These are phyloP conservation scores for Caenorhabditis sp. DNA, from an alignment of 2,888 invertebrate species.

Conservation along the genomic window DNA sequence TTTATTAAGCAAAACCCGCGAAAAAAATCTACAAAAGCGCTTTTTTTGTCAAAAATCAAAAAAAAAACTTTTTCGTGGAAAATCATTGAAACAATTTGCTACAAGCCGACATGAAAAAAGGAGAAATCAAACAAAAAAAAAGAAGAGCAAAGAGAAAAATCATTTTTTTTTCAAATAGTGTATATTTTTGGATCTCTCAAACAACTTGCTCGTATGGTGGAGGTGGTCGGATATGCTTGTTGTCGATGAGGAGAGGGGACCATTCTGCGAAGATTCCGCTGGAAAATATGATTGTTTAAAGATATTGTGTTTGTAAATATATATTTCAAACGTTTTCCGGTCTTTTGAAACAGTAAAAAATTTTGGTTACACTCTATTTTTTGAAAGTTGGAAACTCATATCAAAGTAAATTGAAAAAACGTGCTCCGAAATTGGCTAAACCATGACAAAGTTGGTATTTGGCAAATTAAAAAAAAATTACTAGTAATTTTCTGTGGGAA, in stretches of 20 bases:
- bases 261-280: slow-evolving; percentile 35
- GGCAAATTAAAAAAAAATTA: no score
- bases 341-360: no score
- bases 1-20: not conserved
- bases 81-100: not conserved
- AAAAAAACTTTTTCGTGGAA: not conserved
- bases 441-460: no score
- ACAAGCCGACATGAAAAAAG: slow-evolving; percentile 3
- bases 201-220: slow-evolving; percentile 48
- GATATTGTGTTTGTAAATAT: no score
- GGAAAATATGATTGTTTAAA: no score
- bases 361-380: no score
- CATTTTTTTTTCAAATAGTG: not conserved
- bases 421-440: no score
- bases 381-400: no score
- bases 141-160: not conserved
- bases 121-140: slow-evolving; percentile 12
- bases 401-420: no score
- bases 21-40: not conserved
- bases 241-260: slow-evolving; percentile 36
- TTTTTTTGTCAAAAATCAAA: not conserved
- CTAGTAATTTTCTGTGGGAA: no score
- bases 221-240: slow-evolving; percentile 37
- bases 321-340: no score
- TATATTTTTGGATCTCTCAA: slow-evolving; percentile 8